Percentiles rank a stretch among this genome's conserved stretches.
These are phyloP conservation scores for Eufriesea mexicana DNA, from an alignment of 1,140 invertebrate genomes.

Conservation along the genomic window DNA sequence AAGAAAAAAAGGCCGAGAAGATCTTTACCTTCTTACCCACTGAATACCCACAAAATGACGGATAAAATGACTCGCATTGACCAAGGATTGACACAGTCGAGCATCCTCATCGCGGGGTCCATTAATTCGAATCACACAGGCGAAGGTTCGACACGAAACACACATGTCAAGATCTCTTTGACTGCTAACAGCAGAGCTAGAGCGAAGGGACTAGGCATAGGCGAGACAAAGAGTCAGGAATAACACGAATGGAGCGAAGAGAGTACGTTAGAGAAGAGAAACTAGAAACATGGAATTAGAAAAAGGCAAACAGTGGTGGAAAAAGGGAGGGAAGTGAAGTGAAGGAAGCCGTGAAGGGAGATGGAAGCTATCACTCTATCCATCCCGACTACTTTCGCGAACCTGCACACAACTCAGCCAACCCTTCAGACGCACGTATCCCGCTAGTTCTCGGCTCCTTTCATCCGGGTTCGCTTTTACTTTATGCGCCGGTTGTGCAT, in stretches of 20 bases:
- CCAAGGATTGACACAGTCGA: too few species aligned
- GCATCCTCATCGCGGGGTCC: not conserved
- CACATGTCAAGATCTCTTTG: constrained; percentile 4
- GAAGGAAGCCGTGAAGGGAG: not conserved
- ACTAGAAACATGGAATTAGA: constrained; percentile 26
- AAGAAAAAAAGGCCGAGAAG: too few species aligned
- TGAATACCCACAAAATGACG: too few species aligned
- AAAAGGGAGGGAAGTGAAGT: not conserved
- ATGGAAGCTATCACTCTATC: constrained; percentile 53
- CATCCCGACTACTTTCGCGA: constrained; percentile 50
- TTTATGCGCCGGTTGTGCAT: constrained; percentile 55
- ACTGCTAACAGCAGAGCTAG: not conserved
- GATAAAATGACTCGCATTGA: too few species aligned
- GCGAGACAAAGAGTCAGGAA: constrained; percentile 4
- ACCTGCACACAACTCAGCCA: constrained; percentile 46
- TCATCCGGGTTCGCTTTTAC: constrained; percentile 61
- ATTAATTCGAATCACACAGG: constrained; percentile 53
- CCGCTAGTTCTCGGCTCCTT: constrained; percentile 55
- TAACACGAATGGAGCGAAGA: not conserved
- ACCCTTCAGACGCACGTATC: constrained; percentile 64
- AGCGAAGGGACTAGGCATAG: too few species aligned
- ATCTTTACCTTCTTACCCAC: too few species aligned
- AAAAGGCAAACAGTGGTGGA: not conserved
- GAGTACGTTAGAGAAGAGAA: constrained; percentile 11
- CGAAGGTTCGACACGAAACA: constrained; percentile 44